Evolutionary conservation across 2,888 invertebrate genomes (phyloP).

Genomic region (Microplitis manilae): DNA sequence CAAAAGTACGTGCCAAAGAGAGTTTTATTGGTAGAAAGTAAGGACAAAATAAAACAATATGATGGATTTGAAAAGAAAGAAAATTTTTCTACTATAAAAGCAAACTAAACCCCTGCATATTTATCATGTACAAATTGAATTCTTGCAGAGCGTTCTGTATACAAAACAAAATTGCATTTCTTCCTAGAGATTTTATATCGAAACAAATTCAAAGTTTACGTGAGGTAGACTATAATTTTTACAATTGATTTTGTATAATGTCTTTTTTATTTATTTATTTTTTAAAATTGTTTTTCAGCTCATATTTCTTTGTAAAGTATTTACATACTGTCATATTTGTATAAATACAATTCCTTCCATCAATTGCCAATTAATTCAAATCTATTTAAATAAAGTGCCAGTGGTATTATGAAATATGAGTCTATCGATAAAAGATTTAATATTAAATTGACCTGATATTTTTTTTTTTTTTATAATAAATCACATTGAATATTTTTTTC

Average conservation of each 20-base stretch:
- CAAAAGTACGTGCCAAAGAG: constrained; percentile 34
- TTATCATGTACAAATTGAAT: constrained; percentile 54
- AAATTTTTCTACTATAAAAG: constrained; percentile 50
- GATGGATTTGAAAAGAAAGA: constrained; percentile 43
- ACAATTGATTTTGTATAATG: no score
- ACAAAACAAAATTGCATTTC: constrained; percentile 22
- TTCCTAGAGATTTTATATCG: constrained; percentile 23
- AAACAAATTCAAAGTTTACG: constrained; percentile 21
- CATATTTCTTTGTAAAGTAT: no score
- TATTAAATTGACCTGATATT: neutral
- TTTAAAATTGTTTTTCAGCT: no score
- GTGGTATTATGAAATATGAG: neutral
- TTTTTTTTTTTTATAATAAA: neutral
- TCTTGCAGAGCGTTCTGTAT: constrained; percentile 27
- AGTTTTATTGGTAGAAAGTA: constrained; percentile 3
- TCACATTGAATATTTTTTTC: neutral
- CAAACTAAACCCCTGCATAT: constrained; percentile 50
- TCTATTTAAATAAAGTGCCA: neutral
- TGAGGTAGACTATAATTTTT: neutral
- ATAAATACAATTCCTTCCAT: no score
- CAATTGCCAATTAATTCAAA: neutral
- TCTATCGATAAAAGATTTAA: neutral
- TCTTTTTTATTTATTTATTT: no score
- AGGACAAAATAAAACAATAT: constrained; percentile 15
- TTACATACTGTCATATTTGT: no score